Percentiles rank a stretch among this genome's conserved stretches.
Conservation (phyloP, 1,140 invertebrate species). For the Drosophila albomicans region DNA sequence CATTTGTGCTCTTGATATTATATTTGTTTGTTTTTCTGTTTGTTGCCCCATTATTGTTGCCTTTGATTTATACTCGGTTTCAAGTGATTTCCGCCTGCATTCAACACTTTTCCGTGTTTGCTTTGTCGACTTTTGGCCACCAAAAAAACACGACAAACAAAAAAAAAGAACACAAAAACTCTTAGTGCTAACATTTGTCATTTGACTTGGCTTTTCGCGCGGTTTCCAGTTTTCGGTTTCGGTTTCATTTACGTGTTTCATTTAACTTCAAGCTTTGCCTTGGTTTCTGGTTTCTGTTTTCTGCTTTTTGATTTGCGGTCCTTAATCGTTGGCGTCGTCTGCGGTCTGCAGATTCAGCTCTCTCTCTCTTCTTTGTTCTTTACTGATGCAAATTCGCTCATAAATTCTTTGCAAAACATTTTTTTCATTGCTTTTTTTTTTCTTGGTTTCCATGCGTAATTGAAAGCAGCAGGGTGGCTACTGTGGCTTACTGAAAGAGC, state of each 20-base stretch:
- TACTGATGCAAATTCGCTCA: constrained; percentile 62
- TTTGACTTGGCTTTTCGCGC: constrained; percentile 53
- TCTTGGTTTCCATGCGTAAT: constrained; percentile 58
- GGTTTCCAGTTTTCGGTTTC: constrained; percentile 45
- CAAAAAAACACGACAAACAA: not conserved
- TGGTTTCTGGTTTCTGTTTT: constrained; percentile 28
- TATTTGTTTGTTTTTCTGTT: constrained; percentile 46
- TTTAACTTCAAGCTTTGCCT: constrained; percentile 30
- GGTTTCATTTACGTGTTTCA: constrained; percentile 51
- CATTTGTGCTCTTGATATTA: constrained; percentile 42
- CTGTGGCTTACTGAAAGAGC: constrained; percentile 16
- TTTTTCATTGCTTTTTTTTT: constrained; percentile 9
- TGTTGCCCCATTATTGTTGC: constrained; percentile 72
- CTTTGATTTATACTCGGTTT: constrained; percentile 81
- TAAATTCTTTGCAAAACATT: constrained; percentile 58
- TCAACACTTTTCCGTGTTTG: constrained; percentile 74
- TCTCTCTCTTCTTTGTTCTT: constrained; percentile 21
- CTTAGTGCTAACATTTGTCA: constrained; percentile 74
- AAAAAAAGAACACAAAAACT: constrained; percentile 8
- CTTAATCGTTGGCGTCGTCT: constrained; percentile 78
- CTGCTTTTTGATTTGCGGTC: constrained; percentile 71
- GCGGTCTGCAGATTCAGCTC: constrained; percentile 32
- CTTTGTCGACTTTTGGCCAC: constrained; percentile 46
- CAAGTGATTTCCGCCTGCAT: constrained; percentile 80
- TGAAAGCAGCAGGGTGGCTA: constrained; percentile 73